phyloP scores from a whole-genome alignment of 2,797 vertebrate genomes.

The Thaleichthys pacificus region DNA sequence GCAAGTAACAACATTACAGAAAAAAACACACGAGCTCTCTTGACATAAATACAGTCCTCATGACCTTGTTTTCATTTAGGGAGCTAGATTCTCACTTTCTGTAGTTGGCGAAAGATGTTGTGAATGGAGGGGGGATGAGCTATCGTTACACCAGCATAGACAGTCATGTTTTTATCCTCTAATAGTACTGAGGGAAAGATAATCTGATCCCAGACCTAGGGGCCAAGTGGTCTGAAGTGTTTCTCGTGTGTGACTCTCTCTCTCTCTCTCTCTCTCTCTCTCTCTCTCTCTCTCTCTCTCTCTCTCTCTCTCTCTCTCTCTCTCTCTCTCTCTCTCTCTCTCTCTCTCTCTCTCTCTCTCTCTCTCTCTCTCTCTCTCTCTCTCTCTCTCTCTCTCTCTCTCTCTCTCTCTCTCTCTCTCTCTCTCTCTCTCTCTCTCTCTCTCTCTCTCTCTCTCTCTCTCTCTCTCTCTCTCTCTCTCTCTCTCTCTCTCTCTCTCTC shows the following conservation, averaged over 20 bases:
- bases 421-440: too few species aligned
- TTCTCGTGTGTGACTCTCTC: too few species aligned
- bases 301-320: neutral
- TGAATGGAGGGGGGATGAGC: neutral
- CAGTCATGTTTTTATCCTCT: neutral
- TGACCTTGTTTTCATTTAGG: neutral
- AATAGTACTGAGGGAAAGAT: neutral
- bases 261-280: neutral
- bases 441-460: neutral
- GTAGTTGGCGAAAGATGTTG: too few species aligned
- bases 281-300: neutral
- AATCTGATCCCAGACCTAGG: slow-evolving; percentile 9
- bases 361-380: neutral
- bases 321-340: too few species aligned
- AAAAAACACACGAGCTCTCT: neutral
- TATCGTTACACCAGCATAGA: neutral
- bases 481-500: neutral
- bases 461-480: neutral
- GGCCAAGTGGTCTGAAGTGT: neutral
- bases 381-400: neutral
- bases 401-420: neutral
- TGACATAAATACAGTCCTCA: neutral
- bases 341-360: neutral
- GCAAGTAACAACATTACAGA: neutral
- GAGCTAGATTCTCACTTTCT: too few species aligned